phyloP scores from a whole-genome alignment of 2,113 vertebrate genomes.

The Saguinus imperator region DNA sequence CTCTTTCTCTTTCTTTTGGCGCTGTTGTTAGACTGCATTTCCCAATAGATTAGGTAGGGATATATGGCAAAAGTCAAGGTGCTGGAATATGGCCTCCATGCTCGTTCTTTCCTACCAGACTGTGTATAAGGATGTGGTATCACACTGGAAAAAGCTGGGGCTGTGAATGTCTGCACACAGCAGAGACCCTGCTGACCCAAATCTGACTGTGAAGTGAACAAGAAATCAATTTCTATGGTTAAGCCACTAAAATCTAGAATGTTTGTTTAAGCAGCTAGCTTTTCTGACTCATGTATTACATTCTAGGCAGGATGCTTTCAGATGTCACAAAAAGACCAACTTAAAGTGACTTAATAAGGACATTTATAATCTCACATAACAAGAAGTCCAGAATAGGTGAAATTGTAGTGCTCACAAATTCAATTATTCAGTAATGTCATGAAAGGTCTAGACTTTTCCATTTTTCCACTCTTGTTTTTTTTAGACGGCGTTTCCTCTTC shows the following conservation, averaged over 20 bases:
- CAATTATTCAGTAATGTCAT: not conserved
- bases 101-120: not conserved
- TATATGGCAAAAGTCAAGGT: not conserved
- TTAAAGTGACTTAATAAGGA: not conserved
- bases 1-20: not conserved
- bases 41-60: not conserved
- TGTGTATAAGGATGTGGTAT: not conserved
- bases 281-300: not conserved
- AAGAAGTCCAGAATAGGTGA: not conserved
- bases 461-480: not conserved
- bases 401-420: not conserved
- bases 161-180: fast-evolving
- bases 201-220: not conserved
- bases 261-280: not conserved
- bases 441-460: not conserved
- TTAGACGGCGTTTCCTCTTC: not conserved
- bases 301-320: not conserved
- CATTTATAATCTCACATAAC: not conserved
- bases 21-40: not conserved
- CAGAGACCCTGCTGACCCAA: not conserved
- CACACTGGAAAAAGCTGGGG: not conserved
- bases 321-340: not conserved
- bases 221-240: not conserved
- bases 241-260: not conserved
- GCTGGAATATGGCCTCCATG: not conserved